Percentiles rank a stretch among this genome's conserved stretches.
phyloP scores from a whole-genome alignment of 2,797 vertebrate species.

The Sciaenops ocellatus region DNA sequence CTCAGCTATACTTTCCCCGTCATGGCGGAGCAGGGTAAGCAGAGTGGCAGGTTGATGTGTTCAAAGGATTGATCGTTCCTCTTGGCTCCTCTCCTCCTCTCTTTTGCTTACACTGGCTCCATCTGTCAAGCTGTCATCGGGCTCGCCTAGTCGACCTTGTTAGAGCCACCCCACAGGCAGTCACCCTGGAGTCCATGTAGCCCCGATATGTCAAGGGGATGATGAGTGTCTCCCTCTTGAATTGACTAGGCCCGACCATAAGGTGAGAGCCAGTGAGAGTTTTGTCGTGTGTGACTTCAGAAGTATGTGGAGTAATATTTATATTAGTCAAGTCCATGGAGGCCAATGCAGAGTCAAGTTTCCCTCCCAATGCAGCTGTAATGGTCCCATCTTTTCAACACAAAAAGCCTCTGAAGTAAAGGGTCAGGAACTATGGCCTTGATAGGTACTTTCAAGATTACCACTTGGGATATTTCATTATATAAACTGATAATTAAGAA shows the following conservation, averaged over 20 bases:
- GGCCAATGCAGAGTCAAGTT: conserved; percentile 63
- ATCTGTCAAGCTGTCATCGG: conserved; percentile 82
- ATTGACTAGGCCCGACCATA: conserved; percentile 37
- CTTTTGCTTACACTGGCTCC: conserved; percentile 64
- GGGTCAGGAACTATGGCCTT: conserved; percentile 13
- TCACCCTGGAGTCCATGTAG: conserved; percentile 39
- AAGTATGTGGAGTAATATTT: conserved; percentile 74
- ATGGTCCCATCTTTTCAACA: conserved; percentile 43
- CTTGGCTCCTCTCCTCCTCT: conserved; percentile 43
- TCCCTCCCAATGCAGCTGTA: conserved; percentile 42
- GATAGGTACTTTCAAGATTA: conserved; percentile 13
- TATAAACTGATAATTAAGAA: background rate
- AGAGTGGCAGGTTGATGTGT: conserved; percentile 34
- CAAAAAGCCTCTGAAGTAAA: conserved; percentile 46
- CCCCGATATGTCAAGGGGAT: conserved; percentile 77
- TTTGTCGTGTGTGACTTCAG: conserved; percentile 61
- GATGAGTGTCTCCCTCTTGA: conserved; percentile 73
- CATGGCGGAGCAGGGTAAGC: conserved; percentile 4
- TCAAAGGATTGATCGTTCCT: conserved; percentile 37
- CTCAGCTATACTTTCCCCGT: conserved; percentile 15
- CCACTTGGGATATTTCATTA: conserved; percentile 5
- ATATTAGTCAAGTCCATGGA: conserved; percentile 60
- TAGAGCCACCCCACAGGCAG: conserved; percentile 55
- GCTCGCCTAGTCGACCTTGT: conserved; percentile 72
- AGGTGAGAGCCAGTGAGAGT: conserved; percentile 43